A percentile compares a stretch with the other conserved stretches of the same genome.
These are phyloP conservation scores for Megalops atlanticus DNA, from an alignment of 2,113 vertebrate species.

Conservation along the genomic window DNA sequence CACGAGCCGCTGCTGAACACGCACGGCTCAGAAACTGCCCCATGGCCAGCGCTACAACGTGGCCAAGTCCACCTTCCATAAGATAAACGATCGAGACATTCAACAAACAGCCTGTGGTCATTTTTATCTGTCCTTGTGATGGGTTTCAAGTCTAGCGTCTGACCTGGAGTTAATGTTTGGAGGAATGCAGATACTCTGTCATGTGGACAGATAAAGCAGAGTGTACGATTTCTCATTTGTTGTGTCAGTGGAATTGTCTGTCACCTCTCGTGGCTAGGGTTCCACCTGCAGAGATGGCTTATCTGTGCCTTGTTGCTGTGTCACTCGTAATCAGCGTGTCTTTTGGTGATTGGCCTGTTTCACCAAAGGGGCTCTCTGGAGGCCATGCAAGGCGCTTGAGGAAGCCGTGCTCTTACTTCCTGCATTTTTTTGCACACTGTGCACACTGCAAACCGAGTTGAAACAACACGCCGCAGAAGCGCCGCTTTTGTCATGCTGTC, in stretches of 20 bases:
- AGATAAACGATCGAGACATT: slow-evolving; percentile 28
- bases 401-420: slow-evolving; percentile 44
- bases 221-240: slow-evolving; percentile 52
- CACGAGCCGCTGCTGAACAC: neutral
- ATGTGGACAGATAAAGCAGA: slow-evolving; percentile 36
- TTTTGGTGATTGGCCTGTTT: neutral
- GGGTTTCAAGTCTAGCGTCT: neutral
- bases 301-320: neutral
- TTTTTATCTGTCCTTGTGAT: slow-evolving; percentile 25
- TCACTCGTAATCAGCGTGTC: neutral
- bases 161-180: slow-evolving; percentile 8
- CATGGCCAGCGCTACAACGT: neutral
- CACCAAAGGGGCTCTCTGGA: neutral
- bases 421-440: slow-evolving; percentile 27
- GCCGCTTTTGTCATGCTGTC: slow-evolving; percentile 3
- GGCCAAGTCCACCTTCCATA: neutral
- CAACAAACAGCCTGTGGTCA: neutral
- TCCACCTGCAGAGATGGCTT: slow-evolving; percentile 5
- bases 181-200: slow-evolving; percentile 27
- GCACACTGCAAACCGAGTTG: slow-evolving; percentile 24
- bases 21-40: neutral
- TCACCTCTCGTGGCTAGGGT: neutral
- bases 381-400: neutral
- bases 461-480: slow-evolving; percentile 23
- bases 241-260: neutral